Evolutionary conservation across 2,797 vertebrate species (phyloP), one percentile per base, ranked within the genome.

Genomic region (Trachops cirrhosus): DNA sequence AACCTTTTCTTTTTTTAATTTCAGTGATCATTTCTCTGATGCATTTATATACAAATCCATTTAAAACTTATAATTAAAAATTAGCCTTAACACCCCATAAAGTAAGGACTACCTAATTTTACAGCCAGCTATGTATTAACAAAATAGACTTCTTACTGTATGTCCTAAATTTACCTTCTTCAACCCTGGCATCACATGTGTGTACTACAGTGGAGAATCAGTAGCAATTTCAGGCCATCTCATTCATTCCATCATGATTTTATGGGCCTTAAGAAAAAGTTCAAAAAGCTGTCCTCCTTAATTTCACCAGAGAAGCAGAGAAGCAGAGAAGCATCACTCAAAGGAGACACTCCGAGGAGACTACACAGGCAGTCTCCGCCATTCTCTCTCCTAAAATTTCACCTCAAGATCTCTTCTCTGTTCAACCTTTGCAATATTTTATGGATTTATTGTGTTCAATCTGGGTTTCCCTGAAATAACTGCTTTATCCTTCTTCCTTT

Each of bases 1-100:
- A 85, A 48, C 21, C 9, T 79, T 57, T 71, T 5, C 46, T 59
- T 44, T 74, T 87, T 87, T 83, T 50, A 64, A 34, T 84, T 91
- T 77, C 19, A 70, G 46, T 77, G 88, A 34, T 62, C 89, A 89
- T 37, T 64, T 64, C 32, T 71, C 19, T 75, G 39, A 91, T 50
- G n/a, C 15, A 85, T 41, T 32, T 57, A 54, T 37, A 39, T 2
- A 57, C 5, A 84, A 32, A 83, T 59, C 52, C 29, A 88, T 64
- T 67, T 68, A 26, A 59, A 96, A 88, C 19, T n/a, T 85, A 74
- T 1, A 91, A 68, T 68, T 96, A 85, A 89, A 92, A 89, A 67
- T 34, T 1, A 82, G 34, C 1, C 18, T 71, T 29, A 86, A 26
- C 10, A 79, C 5, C 12, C 6, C 26, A 39, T 7, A 67, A 67